Evolutionary conservation across 1,140 invertebrate species (phyloP), one percentile per base, ranked within the genome.

Genomic region (Meloidogyne chitwoodi): DNA sequence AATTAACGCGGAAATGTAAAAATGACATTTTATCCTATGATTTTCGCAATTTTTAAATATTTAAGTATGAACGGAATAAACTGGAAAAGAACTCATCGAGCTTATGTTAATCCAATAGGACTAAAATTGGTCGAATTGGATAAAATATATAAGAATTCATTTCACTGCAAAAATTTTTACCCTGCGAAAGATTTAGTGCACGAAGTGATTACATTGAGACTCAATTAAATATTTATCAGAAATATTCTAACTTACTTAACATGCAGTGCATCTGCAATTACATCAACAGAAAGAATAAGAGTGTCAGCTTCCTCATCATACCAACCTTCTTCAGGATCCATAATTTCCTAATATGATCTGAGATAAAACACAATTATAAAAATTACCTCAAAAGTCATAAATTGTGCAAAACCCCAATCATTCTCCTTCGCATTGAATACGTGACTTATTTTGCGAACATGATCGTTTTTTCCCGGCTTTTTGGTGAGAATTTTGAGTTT

Each of bases 251-350:
- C 77, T 80, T 68, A 87, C 84, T 83, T 92, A 0, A 98, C 95
- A 89, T 99, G 96, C 14, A 96, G 96, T 38, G 96, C 96, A 90
- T 99, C 96, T n/a, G 96, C 96, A 61, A 91, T 91, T 0, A 99
- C 94, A 88, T 86, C 84, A 73, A 97, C 95, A 89, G 98, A 93
- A 67, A 99, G 89, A 41, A 92, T 95, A 74, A 99, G 93, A 22
- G 92, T 90, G 88, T 98, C 96, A 89, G 98, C 93, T 89, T 88
- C 87, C 65, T 96, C 92, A 87, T 92, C 69, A 48, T 72, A 72
- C 69, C 69, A 99, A 41, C 94, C 95, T 89, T 94, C 96, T 67
- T 96, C 93, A 2, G 93, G 92, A 88, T 98, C 95, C 77, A 95
- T 87, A 19, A 98, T 85, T 97, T 94, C 88, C 90, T 78, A 29